Conservation (phyloP, 2,888 invertebrate genomes). For the Phaedon cochleariae region DNA sequence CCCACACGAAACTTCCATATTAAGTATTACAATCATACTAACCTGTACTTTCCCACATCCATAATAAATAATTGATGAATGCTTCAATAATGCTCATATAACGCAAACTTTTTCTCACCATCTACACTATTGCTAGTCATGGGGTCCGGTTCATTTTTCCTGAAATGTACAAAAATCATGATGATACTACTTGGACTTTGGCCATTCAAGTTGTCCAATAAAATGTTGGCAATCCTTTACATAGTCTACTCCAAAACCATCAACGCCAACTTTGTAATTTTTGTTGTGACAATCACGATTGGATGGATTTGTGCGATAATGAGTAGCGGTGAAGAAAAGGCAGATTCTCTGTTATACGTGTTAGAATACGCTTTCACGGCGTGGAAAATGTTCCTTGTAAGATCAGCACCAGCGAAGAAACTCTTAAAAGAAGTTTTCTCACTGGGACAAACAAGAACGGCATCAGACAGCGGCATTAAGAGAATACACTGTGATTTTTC, state of each 20-base stretch:
- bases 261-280: background rate
- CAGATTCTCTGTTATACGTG: background rate
- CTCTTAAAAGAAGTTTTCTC: background rate
- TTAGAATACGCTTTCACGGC: background rate
- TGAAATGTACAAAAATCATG: background rate
- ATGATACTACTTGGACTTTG: slow-evolving; percentile 15
- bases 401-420: background rate
- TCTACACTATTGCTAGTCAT: background rate
- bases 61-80: background rate
- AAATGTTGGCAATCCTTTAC: background rate
- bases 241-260: background rate
- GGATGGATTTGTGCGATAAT: background rate
- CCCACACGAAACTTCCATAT: background rate
- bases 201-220: slow-evolving; percentile 12
- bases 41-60: background rate
- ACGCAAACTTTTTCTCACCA: background rate
- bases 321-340: background rate
- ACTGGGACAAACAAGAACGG: background rate
- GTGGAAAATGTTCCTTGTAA: slow-evolving; percentile 15
- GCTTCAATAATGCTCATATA: background rate
- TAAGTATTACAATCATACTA: background rate
- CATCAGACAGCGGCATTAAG: background rate
- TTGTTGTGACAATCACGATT: background rate
- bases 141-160: slow-evolving; percentile 13
- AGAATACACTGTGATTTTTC: background rate